These are phyloP conservation scores for Dromius quadrimaculatus DNA, from an alignment of 2,888 invertebrate genomes.

Conservation along the genomic window DNA sequence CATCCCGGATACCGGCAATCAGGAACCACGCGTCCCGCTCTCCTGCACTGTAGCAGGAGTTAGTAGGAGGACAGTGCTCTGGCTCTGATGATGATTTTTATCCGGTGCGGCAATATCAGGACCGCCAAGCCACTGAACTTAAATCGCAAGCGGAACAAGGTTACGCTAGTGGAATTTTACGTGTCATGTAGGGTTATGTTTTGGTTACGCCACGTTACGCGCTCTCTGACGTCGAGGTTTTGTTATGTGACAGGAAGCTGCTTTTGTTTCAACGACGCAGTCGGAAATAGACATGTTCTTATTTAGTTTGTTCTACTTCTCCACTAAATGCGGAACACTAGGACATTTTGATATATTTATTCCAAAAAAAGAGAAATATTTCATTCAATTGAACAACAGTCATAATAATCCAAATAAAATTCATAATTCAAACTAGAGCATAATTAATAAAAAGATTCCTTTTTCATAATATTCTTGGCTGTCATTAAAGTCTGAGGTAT, in stretches of 20 bases:
- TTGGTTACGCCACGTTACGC: background rate
- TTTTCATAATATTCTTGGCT: background rate
- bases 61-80: slow-evolving; percentile 19
- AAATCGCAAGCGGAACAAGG: slow-evolving; percentile 41
- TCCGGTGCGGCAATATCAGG: slow-evolving; percentile 35
- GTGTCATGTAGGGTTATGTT: slow-evolving; percentile 7
- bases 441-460: slow-evolving; percentile 33
- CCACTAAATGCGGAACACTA: too few relatives aligned
- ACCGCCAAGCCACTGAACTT: slow-evolving; percentile 29
- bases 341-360: too few relatives aligned
- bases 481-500: slow-evolving; percentile 30
- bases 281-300: background rate
- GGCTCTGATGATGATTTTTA: slow-evolving; percentile 44
- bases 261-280: background rate
- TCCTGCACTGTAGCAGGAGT: slow-evolving; percentile 16
- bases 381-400: too few relatives aligned
- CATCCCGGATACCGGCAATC: slow-evolving; percentile 49
- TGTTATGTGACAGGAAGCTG: slow-evolving; percentile 22
- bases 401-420: too few relatives aligned
- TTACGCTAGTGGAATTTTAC: slow-evolving; percentile 12
- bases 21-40: slow-evolving; percentile 33
- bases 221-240: background rate
- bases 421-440: background rate
- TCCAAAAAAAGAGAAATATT: too few relatives aligned
- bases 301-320: background rate